Conservation (phyloP, 2,888 invertebrate species). For the Eudasyphora cyanicolor region DNA sequence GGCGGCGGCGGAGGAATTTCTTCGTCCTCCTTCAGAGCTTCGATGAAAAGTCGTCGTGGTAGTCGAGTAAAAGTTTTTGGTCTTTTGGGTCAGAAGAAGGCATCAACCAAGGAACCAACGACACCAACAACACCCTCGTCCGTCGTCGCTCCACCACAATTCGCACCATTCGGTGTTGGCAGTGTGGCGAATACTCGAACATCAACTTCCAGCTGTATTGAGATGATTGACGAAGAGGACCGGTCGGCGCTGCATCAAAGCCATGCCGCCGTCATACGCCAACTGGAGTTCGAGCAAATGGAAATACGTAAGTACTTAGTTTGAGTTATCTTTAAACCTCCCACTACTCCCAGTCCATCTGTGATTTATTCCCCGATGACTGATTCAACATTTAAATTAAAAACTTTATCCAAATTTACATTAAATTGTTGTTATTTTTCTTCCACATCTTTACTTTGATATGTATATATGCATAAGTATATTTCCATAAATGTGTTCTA, state of each 20-base stretch:
- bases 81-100: conserved; percentile 75
- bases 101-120: conserved; percentile 70
- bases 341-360: conserved; percentile 18
- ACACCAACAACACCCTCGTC: conserved; percentile 52
- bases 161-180: conserved; percentile 42
- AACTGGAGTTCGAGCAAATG: conserved; percentile 75
- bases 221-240: conserved; percentile 60
- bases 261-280: conserved; percentile 68
- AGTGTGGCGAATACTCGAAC: conserved; percentile 45
- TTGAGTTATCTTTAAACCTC: conserved; percentile 58
- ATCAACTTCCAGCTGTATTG: conserved; percentile 59
- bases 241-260: conserved; percentile 61
- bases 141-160: conserved; percentile 29
- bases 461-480: too few species aligned
- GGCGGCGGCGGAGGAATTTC: conserved; percentile 43
- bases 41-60: conserved; percentile 72
- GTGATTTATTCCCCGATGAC: too few species aligned
- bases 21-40: conserved; percentile 50
- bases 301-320: conserved; percentile 76
- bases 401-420: conserved; percentile 58
- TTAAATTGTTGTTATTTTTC: conserved; percentile 55
- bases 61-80: conserved; percentile 76
- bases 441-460: conserved; percentile 44
- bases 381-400: conserved; percentile 22
- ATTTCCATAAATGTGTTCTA: neutral